Evolutionary conservation across 1,140 invertebrate species (phyloP).

Genomic region (Campoletis sonorensis): DNA sequence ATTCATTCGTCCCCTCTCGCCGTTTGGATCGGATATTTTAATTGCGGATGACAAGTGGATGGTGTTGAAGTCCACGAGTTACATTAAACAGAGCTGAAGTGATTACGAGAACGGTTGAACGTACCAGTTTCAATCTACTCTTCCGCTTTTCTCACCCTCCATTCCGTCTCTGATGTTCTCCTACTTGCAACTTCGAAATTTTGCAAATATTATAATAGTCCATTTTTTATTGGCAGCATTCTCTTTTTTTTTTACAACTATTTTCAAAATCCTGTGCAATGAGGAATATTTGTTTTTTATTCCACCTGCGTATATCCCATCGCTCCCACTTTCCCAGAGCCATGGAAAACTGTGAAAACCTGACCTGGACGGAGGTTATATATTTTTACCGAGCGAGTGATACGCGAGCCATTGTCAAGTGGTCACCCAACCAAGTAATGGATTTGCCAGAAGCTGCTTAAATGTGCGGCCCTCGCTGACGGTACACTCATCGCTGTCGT

Average conservation of each 20-base stretch:
- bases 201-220: constrained; percentile 48
- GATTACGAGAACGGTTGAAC: constrained; percentile 17
- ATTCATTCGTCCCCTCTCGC: constrained; percentile 36
- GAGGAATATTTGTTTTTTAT: too few relatives aligned
- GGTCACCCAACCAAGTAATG: too few relatives aligned
- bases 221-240: not conserved
- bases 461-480: too few relatives aligned
- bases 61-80: constrained; percentile 3
- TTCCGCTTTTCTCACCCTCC: not conserved
- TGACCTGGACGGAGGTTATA: too few relatives aligned
- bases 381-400: too few relatives aligned
- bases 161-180: not conserved
- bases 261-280: too few relatives aligned
- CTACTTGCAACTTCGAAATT: not conserved
- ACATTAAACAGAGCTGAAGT: constrained; percentile 15
- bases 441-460: too few relatives aligned
- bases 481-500: too few relatives aligned
- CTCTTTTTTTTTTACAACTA: not conserved
- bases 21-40: constrained; percentile 36
- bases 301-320: too few relatives aligned
- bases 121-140: not conserved
- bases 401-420: too few relatives aligned
- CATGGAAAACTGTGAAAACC: too few relatives aligned
- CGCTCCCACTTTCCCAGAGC: too few relatives aligned
- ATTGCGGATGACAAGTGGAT: constrained; percentile 45